These are phyloP conservation scores for Dendrophyllia cribrosa DNA, from an alignment of 64 coral and sea anemone species.

Conservation along the genomic window DNA sequence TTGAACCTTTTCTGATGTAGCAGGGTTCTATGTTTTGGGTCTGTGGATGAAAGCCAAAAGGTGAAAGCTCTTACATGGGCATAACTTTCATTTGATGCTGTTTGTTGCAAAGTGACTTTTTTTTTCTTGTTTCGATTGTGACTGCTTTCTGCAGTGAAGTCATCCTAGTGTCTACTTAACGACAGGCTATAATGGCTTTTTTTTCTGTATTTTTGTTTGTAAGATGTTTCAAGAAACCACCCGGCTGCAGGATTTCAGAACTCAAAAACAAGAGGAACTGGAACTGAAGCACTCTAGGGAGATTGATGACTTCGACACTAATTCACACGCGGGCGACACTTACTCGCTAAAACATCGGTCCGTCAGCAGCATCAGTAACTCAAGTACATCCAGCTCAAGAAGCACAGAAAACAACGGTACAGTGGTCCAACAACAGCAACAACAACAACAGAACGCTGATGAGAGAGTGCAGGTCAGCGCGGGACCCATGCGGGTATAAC, in stretches of 20 bases:
- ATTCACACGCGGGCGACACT: conserved; percentile 16
- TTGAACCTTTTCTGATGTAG: too few relatives aligned
- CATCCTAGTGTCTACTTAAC: too few relatives aligned
- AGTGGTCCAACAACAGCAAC: conserved; percentile 14
- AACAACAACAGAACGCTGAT: conserved; percentile 14
- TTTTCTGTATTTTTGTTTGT: not conserved
- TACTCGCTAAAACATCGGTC: conserved; percentile 68
- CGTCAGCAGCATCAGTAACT: conserved; percentile 55
- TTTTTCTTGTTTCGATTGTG: not conserved
- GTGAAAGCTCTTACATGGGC: too few relatives aligned
- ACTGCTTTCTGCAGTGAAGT: too few relatives aligned
- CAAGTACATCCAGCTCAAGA: conserved; percentile 54
- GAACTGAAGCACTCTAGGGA: conserved; percentile 56
- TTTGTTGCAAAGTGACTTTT: not conserved
- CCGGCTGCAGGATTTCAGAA: conserved; percentile 51
- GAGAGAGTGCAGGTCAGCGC: conserved; percentile 12
- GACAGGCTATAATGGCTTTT: not conserved
- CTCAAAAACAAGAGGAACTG: conserved; percentile 49
- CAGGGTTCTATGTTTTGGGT: too few relatives aligned
- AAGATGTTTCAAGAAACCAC: conserved; percentile 87
- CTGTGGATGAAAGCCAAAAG: too few relatives aligned
- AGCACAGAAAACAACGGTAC: conserved; percentile 77
- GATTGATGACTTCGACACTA: conserved; percentile 77
- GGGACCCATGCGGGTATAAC: conserved; percentile 17
- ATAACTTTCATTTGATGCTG: too few relatives aligned